These are phyloP conservation scores for Ammodramus savannarum DNA, from an alignment of 2,113 vertebrate species.

Conservation along the genomic window DNA sequence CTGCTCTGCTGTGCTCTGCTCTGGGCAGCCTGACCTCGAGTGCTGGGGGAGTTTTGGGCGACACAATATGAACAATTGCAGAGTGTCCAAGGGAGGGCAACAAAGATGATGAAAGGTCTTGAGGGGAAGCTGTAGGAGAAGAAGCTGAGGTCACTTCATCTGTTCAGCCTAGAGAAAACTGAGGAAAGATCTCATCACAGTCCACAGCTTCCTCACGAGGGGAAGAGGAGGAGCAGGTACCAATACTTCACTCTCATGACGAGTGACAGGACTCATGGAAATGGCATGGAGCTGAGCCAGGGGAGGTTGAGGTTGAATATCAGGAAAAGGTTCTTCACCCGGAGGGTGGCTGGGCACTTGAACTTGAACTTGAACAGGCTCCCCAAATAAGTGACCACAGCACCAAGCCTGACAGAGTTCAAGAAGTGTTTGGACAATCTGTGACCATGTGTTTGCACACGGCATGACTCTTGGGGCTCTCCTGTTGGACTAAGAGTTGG, in stretches of 20 bases:
- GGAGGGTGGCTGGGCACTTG: not conserved
- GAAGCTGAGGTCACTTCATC: not conserved
- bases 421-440: not conserved
- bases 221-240: not conserved
- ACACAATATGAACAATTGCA: fast-evolving
- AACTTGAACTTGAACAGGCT: too few relatives aligned
- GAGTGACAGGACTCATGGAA: not conserved
- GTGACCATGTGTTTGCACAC: not conserved
- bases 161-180: not conserved
- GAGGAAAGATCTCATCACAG: not conserved
- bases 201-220: too few relatives aligned
- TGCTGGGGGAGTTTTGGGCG: not conserved
- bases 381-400: fast-evolving
- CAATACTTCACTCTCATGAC: not conserved
- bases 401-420: not conserved
- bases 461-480: not conserved
- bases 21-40: fast-evolving
- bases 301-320: not conserved
- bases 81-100: not conserved
- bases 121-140: not conserved
- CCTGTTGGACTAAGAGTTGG: not conserved
- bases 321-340: not conserved
- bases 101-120: not conserved
- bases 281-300: not conserved
- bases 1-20: not conserved